phyloP scores from a whole-genome alignment of 2,113 vertebrate genomes.

The Phalacrocorax aristotelis region DNA sequence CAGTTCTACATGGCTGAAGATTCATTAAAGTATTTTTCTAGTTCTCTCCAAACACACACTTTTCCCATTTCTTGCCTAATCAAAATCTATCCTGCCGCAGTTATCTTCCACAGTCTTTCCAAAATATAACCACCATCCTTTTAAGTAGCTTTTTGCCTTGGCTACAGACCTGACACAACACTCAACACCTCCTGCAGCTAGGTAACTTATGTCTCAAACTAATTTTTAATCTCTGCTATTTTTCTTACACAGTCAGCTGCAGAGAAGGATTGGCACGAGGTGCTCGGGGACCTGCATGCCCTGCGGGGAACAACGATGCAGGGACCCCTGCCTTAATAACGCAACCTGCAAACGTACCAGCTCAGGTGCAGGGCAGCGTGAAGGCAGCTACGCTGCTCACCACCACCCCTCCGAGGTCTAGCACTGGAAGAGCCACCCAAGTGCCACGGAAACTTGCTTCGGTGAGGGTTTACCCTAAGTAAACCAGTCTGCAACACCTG shows the following conservation, averaged over 20 bases:
- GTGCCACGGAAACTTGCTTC: background rate
- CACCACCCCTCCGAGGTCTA: background rate
- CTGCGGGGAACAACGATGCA: rapidly evolving
- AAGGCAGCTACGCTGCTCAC: background rate
- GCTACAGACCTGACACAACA: background rate
- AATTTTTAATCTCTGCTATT: background rate
- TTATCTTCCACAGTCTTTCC: background rate
- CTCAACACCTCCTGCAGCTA: background rate
- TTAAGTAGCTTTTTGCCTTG: background rate
- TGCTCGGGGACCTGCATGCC: background rate
- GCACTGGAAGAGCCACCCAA: rapidly evolving
- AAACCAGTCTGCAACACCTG: background rate
- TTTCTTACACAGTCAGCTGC: background rate
- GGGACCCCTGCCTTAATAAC: too few species aligned
- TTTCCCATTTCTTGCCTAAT: background rate
- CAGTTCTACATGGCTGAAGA: background rate
- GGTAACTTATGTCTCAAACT: background rate
- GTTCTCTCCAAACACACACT: background rate
- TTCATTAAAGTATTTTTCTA: background rate
- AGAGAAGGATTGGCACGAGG: background rate
- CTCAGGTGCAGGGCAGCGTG: background rate
- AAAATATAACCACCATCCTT: background rate
- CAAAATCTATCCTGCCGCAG: background rate
- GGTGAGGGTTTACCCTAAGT: background rate
- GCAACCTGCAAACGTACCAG: background rate